Evolutionary conservation across 2,797 vertebrate species (phyloP), one percentile per base, ranked within the genome.

Genomic region (Poliocrania exsul): DNA sequence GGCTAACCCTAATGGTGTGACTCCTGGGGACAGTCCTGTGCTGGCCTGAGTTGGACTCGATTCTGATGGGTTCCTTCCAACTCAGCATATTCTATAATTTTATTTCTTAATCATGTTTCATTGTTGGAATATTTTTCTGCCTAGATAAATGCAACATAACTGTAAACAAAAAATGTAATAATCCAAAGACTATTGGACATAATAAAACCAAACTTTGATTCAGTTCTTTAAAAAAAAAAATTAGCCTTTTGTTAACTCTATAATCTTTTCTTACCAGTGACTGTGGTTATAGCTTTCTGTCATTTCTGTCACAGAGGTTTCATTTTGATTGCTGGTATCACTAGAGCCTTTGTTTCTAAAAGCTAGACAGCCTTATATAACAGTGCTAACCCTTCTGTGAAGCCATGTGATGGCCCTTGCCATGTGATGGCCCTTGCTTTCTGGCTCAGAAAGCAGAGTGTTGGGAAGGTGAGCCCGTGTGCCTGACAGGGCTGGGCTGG

Each of bases 41-140:
- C 28, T 38, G n/a, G 42, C 5, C 11, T n/a, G 62, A 62, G 8
- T 1, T 82, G 19, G 37, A 64, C 16, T 57, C 13, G 5, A 23
- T 57, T 9, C 8, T 50, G 4, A 29, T 33, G 19, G 13, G 19
- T 56, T 49, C 23, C 28, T 62, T 75, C n/a, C 50, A 38, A 13
- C 3, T 70, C 9, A 24, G 13, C 2, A 5, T 44, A 62, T 29
- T 75, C 16, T n/a, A 4, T 62, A 35, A 23, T 49, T 49, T 26
- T 35, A 18, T 1, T 1, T 28, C 29, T 44, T 58, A 54, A 56
- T 56, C 2, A 4, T 78, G 10, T 56, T 54, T 81, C 51, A 37
- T 47, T 35, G 17, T 18, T 42, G 5, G 3, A 6, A 0, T 0
- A 42, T n/a, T 86, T 66, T 66, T 38, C 46, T 69, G 14, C n/a